Conservation (phyloP, 2,797 vertebrate species). For the Botia kubotai region DNA sequence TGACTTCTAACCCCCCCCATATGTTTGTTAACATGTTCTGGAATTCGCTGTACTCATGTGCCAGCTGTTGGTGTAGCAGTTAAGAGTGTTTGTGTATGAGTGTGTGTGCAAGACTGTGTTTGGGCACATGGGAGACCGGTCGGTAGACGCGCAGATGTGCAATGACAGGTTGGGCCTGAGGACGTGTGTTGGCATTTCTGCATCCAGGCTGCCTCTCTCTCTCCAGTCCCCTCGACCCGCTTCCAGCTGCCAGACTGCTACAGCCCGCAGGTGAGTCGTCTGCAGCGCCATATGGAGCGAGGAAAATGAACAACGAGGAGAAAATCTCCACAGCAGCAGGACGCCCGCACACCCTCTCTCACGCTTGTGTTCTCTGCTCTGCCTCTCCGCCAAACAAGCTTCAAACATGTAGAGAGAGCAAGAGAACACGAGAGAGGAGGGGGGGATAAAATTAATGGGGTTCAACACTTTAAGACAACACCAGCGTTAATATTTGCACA, state of each 20-base stretch:
- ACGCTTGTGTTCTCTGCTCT: slow-evolving; percentile 49
- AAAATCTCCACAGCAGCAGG: slow-evolving; percentile 97
- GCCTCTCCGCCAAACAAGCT: slow-evolving; percentile 88
- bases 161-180: slow-evolving; percentile 97
- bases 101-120: slow-evolving; percentile 7
- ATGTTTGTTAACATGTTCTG: not conserved
- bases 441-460: slow-evolving; percentile 99
- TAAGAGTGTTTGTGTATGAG: not conserved
- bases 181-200: slow-evolving; percentile 90
- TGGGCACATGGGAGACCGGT: slow-evolving; percentile 48
- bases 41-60: slow-evolving; percentile 46
- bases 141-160: slow-evolving; percentile 89
- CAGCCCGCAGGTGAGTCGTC: slow-evolving; percentile 99
- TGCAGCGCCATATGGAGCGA: slow-evolving; percentile 99
- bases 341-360: slow-evolving; percentile 78
- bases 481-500: slow-evolving; percentile 97
- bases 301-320: slow-evolving; percentile 99
- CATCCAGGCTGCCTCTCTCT: slow-evolving; percentile 55
- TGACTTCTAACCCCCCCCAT: not conserved
- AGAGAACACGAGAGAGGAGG: slow-evolving; percentile 79
- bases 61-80: not conserved
- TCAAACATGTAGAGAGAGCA: slow-evolving; percentile 92
- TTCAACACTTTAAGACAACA: slow-evolving; percentile 98
- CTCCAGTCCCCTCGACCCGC: slow-evolving; percentile 57
- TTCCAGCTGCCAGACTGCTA: slow-evolving; percentile 87